phyloP scores from a whole-genome alignment of 2,888 invertebrate species.

The Tachina fera region DNA sequence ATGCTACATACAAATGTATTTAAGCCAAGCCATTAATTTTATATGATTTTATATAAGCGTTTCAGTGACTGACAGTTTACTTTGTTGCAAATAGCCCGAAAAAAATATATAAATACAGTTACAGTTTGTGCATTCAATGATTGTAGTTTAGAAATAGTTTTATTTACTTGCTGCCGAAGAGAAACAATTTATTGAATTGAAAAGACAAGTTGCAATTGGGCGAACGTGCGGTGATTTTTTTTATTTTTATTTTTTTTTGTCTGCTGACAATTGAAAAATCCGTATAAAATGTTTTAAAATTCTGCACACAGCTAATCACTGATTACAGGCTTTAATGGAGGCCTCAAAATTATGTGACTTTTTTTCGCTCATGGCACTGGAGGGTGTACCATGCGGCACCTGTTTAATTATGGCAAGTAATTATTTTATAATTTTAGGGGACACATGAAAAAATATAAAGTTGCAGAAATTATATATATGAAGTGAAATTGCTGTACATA shows the following conservation, averaged over 20 bases:
- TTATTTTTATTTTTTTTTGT: background rate
- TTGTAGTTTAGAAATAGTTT: constrained; percentile 48
- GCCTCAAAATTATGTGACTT: constrained; percentile 35
- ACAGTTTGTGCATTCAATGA: constrained; percentile 56
- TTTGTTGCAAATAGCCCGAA: constrained; percentile 38
- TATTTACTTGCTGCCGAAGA: constrained; percentile 9
- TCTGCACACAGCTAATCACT: constrained; percentile 47
- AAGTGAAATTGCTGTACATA: too few relatives aligned
- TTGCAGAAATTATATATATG: too few relatives aligned
- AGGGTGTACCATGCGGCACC: background rate
- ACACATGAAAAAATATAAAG: too few relatives aligned
- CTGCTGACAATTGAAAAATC: constrained; percentile 7
- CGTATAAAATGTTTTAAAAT: constrained; percentile 42
- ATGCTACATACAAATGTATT: background rate
- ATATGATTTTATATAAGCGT: background rate
- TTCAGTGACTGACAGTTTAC: constrained; percentile 15
- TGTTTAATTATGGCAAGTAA: background rate
- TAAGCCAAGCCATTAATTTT: constrained; percentile 7
- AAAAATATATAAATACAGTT: constrained; percentile 46
- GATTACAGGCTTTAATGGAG: constrained; percentile 56
- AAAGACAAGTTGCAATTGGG: constrained; percentile 61
- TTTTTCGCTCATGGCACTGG: background rate
- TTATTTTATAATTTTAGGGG: too few relatives aligned
- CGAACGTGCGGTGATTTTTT: constrained; percentile 62
- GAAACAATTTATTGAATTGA: constrained; percentile 28